Percentiles rank a stretch among this genome's conserved stretches.
Evolutionary conservation across 2,113 vertebrate genomes (phyloP).

Genomic region (Pelobates fuscus): DNA sequence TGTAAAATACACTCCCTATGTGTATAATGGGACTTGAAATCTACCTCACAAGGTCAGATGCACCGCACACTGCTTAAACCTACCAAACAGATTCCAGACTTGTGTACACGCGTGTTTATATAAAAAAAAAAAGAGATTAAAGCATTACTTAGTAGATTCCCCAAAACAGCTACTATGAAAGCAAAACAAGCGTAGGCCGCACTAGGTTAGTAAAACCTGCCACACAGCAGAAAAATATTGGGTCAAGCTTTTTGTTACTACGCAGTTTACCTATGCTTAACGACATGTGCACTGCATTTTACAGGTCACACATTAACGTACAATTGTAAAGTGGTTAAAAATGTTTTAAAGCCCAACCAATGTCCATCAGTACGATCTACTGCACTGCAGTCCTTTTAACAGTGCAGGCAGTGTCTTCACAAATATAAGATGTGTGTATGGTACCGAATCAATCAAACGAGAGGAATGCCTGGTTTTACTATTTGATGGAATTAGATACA

Average conservation of each 20-base stretch:
- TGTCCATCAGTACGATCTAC: neutral
- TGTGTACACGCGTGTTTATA: slow-evolving; percentile 9
- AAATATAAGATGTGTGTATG: neutral
- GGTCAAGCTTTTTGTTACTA: neutral
- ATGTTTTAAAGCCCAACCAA: too few species aligned
- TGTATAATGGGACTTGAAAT: slow-evolving; percentile 37
- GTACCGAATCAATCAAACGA: neutral
- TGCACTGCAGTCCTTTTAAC: neutral
- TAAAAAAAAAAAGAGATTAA: slow-evolving; percentile 1
- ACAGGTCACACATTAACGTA: neutral
- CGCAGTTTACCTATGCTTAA: slow-evolving; percentile 18
- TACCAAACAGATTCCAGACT: slow-evolving; percentile 11
- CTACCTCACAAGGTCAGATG: slow-evolving; percentile 31
- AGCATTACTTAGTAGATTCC: slow-evolving; percentile 1
- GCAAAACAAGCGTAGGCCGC: slow-evolving; percentile 11
- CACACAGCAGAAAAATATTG: too few species aligned
- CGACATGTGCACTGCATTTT: neutral
- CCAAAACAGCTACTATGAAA: slow-evolving; percentile 8
- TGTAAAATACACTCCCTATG: slow-evolving; percentile 47
- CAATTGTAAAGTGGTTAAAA: neutral
- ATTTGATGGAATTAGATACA: slow-evolving; percentile 1
- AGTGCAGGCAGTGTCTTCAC: neutral
- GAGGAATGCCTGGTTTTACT: neutral
- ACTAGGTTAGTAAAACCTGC: neutral
- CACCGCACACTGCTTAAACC: slow-evolving; percentile 11